Evolutionary conservation across 2,797 vertebrate species (phyloP), one percentile per base, ranked within the genome.

Genomic region (Melanotaenia pygmaea): DNA sequence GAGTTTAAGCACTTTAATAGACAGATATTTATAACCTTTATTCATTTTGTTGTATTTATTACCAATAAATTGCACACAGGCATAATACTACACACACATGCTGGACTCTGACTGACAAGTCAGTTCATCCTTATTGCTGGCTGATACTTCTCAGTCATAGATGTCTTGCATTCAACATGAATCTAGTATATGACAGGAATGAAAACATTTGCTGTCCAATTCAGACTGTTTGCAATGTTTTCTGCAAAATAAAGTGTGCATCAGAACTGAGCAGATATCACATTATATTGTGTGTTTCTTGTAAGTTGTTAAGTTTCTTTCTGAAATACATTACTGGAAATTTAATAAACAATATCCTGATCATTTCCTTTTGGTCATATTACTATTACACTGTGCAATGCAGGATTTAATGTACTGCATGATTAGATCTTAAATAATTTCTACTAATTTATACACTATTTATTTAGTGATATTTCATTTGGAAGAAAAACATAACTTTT

Each of bases 401-500:
- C 26, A 54, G 4, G 24, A 28, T 54, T 54, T 10, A 56, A 3
- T 13, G 20, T 9, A 22, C 47, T 43, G 1, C 47, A 22, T 22
- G 47, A 51, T 51, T 10, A 51, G 3, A 51, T 12, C 3, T 51
- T 9, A n/a, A n/a, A n/a, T 50, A 0, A 3, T 50, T 47, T 47
- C 43, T n/a, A 1, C 47, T 51, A 12, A 51, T 51, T 51, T 24
- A 51, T 10, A 51, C 47, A 22, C 47, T 11, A 22, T 51, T 37
- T 37, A 37, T 37, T 51, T 51, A 51, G 1, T 64, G 1, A 70
- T 59, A 26, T 72, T 77, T 72, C 3, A 71, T 81, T 67, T 81
- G 18, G 35, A 24, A 40, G 30, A 16, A 71, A 69, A 81, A 77
- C 24, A 35, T 64, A 32, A 72, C 79, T 62, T 45, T 38, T 76